Evolutionary conservation across 2,888 invertebrate genomes (phyloP).

Genomic region (Odontomyia ornata): DNA sequence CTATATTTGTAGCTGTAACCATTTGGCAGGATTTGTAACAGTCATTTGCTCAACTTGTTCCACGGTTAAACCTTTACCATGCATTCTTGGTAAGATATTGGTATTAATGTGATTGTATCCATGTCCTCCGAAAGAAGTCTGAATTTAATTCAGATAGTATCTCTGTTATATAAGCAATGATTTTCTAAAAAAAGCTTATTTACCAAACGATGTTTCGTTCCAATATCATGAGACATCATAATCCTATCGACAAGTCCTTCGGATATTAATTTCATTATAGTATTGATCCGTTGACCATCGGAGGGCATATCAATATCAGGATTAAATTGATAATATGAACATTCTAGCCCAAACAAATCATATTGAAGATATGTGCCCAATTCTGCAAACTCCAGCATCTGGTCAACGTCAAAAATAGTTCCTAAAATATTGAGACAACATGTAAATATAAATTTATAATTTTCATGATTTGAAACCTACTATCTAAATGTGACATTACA

Average conservation of each 20-base stretch:
- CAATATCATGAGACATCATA: conserved; percentile 83
- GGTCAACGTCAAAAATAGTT: conserved; percentile 68
- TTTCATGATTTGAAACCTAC: conserved; percentile 66
- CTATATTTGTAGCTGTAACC: conserved; percentile 66
- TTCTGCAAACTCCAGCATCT: conserved; percentile 74
- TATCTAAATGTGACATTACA: conserved; percentile 86
- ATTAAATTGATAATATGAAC: conserved; percentile 78
- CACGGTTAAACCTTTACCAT: conserved; percentile 70
- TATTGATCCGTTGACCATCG: conserved; percentile 77
- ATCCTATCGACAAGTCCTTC: conserved; percentile 72
- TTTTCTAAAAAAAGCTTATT: conserved; percentile 45
- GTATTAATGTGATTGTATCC: conserved; percentile 81
- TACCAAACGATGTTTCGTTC: conserved; percentile 85
- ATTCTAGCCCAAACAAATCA: conserved; percentile 82
- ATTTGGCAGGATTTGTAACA: conserved; percentile 74
- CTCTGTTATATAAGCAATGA: not conserved
- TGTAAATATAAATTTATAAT: not conserved
- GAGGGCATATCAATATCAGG: conserved; percentile 77
- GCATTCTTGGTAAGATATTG: conserved; percentile 78
- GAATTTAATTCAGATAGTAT: conserved; percentile 57
- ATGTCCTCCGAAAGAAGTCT: conserved; percentile 83
- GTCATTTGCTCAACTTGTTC: conserved; percentile 74
- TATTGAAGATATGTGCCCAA: conserved; percentile 79
- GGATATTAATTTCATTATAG: conserved; percentile 69
- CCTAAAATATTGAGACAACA: conserved; percentile 62